These are phyloP conservation scores for Bombyx mandarina DNA, from an alignment of 1,140 invertebrate species.

Conservation along the genomic window DNA sequence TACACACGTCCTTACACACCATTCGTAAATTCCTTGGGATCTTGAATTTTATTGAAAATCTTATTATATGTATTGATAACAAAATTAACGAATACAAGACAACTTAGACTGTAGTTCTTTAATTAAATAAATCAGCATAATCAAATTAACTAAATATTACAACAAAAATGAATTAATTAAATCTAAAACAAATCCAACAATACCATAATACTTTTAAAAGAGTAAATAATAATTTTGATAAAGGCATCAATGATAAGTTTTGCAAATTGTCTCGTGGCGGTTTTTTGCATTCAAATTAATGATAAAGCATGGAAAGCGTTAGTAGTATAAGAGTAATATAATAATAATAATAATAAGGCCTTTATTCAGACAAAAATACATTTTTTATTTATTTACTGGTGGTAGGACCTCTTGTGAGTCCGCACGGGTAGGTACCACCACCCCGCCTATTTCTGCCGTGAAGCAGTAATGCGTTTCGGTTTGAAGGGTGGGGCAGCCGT, in stretches of 20 bases:
- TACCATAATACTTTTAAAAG: no score
- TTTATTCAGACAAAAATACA: neutral
- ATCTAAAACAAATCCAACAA: no score
- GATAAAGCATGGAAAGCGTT: constrained; percentile 49
- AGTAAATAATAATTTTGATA: no score
- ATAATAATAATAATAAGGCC: neutral
- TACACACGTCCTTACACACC: neutral
- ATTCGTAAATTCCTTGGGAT: no score
- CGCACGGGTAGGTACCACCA: no score
- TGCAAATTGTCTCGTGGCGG: constrained; percentile 67
- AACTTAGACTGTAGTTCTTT: neutral
- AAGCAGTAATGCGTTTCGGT: no score
- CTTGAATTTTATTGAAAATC: neutral
- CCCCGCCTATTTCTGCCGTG: no score
- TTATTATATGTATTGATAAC: neutral
- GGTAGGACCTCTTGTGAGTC: no score
- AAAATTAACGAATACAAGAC: neutral
- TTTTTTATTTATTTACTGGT: no score
- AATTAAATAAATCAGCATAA: neutral
- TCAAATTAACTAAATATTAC: neutral
- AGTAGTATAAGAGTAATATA: constrained; percentile 23
- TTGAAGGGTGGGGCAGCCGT: no score
- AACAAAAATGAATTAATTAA: no score
- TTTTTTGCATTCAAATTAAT: constrained; percentile 46
- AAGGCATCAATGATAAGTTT: constrained; percentile 8